A percentile compares a stretch with the other conserved stretches of the same genome.
phyloP scores from a whole-genome alignment of 2,888 invertebrate genomes.

The Caenorhabditis sulstoni region DNA sequence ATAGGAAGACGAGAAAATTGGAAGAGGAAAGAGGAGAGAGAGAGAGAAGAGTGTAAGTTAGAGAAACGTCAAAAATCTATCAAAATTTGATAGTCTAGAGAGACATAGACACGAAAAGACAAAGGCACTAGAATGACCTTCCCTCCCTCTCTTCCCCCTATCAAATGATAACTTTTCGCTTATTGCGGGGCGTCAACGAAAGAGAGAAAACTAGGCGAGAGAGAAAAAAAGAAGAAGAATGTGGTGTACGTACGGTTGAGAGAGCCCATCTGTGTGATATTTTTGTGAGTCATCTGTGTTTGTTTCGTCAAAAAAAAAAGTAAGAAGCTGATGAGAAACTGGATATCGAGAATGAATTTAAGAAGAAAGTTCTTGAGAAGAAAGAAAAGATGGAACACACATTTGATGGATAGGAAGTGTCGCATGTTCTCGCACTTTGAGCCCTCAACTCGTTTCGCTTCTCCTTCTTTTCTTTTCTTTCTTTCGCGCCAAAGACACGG shows the following conservation, averaged over 20 bases:
- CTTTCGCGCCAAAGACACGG: neutral
- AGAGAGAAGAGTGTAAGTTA: slow-evolving; percentile 6
- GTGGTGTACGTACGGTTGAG: slow-evolving; percentile 14
- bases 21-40: slow-evolving; percentile 10
- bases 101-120: neutral
- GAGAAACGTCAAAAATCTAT: slow-evolving; percentile 7
- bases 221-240: slow-evolving; percentile 1
- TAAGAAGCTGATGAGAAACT: neutral
- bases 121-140: slow-evolving; percentile 22
- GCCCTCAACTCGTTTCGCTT: neutral
- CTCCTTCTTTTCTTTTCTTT: no score
- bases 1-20: neutral
- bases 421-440: slow-evolving; percentile 9
- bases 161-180: slow-evolving; percentile 19
- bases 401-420: neutral
- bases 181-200: slow-evolving; percentile 17
- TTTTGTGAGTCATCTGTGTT: slow-evolving; percentile 25
- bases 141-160: slow-evolving; percentile 16
- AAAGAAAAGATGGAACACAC: neutral
- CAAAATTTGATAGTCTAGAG: slow-evolving; percentile 15
- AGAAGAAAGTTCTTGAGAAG: slow-evolving; percentile 11
- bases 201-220: slow-evolving; percentile 11
- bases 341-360: neutral
- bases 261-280: neutral
- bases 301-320: neutral